A percentile compares a stretch with the other conserved stretches of the same genome.
Evolutionary conservation across 2,113 vertebrate genomes (phyloP).

Genomic region (Bothrops jararaca): DNA sequence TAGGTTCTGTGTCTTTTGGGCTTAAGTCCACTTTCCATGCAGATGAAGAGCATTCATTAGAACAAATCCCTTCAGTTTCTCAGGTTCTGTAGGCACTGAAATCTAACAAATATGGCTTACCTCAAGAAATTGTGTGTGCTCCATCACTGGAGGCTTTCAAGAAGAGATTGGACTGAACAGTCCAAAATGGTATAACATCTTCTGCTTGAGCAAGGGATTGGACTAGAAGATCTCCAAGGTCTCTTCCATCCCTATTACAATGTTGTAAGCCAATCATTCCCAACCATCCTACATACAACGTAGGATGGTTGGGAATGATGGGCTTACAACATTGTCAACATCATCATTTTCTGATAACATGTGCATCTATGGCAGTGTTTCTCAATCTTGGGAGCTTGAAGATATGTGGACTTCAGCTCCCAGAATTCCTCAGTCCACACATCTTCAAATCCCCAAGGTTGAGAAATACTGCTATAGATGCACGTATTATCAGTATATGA

Average conservation of each 20-base stretch:
- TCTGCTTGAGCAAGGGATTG: not conserved
- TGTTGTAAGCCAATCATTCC: no score
- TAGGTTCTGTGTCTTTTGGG: not conserved
- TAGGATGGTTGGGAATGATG: not conserved
- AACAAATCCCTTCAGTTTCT: not conserved
- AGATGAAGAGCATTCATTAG: not conserved
- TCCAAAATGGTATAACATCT: not conserved
- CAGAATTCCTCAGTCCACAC: not conserved
- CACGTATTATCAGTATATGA: not conserved
- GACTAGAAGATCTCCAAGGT: not conserved
- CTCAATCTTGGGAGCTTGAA: not conserved
- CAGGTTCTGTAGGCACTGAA: not conserved
- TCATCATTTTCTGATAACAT: no score
- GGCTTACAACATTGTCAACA: not conserved
- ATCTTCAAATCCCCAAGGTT: not conserved
- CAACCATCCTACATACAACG: no score
- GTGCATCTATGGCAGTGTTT: no score
- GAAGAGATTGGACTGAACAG: not conserved
- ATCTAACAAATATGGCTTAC: not conserved
- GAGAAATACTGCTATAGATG: not conserved
- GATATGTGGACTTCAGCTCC: not conserved
- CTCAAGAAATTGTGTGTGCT: not conserved
- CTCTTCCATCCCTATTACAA: not conserved
- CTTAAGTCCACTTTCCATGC: not conserved
- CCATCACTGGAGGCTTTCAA: not conserved